Base-by-base conservation (phyloP, 1,140 invertebrate genomes). In the Geopemphigus sp. region DNA sequence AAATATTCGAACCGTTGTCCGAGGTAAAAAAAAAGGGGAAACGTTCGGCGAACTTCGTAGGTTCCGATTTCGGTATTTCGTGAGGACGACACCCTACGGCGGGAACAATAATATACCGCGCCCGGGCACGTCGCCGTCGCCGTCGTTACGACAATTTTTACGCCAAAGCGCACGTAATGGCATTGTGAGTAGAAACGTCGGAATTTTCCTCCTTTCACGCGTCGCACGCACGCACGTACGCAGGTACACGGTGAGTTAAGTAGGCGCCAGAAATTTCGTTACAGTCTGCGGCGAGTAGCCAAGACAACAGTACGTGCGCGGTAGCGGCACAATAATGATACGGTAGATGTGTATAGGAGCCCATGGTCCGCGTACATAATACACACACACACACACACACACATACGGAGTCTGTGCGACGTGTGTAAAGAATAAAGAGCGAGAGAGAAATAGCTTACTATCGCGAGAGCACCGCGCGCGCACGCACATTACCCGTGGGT, bases 221-320 rank as follows among this genome's bases (percentile, higher is more conserved):
- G 2, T 3, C 59, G 14, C 26, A 61, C 14, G 17, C 64, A 24
- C 39, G n/a, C 24, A 64, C 17, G 45, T 19, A 22, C 63, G 45
- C 72, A 8, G 56, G 61, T 39, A 26, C 29, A 63, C 74, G 74
- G 74, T 61, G 74, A 78, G 74, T 78, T 78, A 78, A 78, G 59
- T 63, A 78, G 74, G 74, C 74, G 74, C 74, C 74, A 63, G 74
- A 78, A 78, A 78, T 78, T 78, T 78, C 74, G 74, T 78, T 78
- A 78, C 57, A 78, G 74, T 78, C 74, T 78, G 57, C 74, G 29
- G 54, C 72, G 32, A 74, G 68, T n/a, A 26, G 47, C 68, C 26
- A 29, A 24, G 56, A 10, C 56, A n/a, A n/a, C n/a, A 57, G 12
- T 63, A 63, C 61, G 63, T 45, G 63, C 17, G 66, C 24, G 22